A percentile compares a stretch with the other conserved stretches of the same genome.
These are phyloP conservation scores for Corythoichthys haematopterus DNA, from an alignment of 2,113 vertebrate species.

Conservation along the genomic window DNA sequence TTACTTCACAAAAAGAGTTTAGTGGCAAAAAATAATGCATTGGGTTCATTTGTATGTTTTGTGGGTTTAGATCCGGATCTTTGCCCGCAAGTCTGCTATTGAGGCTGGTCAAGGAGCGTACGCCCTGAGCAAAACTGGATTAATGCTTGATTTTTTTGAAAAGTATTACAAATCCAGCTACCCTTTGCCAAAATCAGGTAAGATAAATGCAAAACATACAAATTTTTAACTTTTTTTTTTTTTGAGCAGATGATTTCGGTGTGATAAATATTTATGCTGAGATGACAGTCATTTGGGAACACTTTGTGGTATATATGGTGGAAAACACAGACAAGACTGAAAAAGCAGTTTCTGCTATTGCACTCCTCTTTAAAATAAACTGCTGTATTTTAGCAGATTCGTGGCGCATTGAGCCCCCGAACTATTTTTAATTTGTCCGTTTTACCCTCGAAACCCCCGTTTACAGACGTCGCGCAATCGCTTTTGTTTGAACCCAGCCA, in stretches of 20 bases:
- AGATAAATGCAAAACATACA: constrained; percentile 19
- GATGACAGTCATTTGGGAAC: background rate
- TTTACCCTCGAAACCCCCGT: too few species aligned
- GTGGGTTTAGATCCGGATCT: constrained; percentile 81
- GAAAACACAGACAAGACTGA: too few species aligned
- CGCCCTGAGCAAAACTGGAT: constrained; percentile 71
- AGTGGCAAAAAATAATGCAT: background rate
- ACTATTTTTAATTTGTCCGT: too few species aligned
- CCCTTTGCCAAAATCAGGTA: constrained; percentile 86
- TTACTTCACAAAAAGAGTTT: background rate
- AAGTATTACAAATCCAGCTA: constrained; percentile 70
- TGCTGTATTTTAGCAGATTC: too few species aligned
- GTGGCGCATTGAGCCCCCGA: too few species aligned
- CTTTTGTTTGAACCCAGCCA: too few species aligned
- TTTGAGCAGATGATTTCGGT: background rate
- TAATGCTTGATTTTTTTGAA: constrained; percentile 82
- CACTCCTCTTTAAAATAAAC: too few species aligned
- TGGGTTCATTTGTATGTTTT: constrained; percentile 13
- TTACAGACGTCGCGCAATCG: too few species aligned
- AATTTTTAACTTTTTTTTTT: background rate
- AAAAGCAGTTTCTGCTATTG: too few species aligned
- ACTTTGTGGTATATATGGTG: background rate
- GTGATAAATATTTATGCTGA: background rate
- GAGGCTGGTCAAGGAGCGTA: constrained; percentile 61
- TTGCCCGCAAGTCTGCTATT: constrained; percentile 80